A percentile compares a stretch with the other conserved stretches of the same genome.
These are phyloP conservation scores for Clinocottus analis DNA, from an alignment of 2,113 vertebrate genomes.

Conservation along the genomic window DNA sequence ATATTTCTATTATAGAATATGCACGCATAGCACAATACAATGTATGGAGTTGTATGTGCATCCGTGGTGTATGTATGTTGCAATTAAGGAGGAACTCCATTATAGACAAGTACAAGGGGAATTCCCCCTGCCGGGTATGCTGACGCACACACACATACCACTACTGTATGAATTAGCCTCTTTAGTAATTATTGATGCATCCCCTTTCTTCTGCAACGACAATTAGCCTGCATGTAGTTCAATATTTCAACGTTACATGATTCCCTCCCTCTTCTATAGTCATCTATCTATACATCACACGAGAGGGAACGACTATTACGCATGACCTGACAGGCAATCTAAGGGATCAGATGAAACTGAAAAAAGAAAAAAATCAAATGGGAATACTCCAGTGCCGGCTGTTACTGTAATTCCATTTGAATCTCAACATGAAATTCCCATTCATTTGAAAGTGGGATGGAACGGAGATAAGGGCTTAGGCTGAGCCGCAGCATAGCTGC, in stretches of 20 bases:
- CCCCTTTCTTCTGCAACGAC: conserved; percentile 19
- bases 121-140: conserved; percentile 33
- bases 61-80: conserved; percentile 30
- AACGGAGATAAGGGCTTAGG: conserved; percentile 44
- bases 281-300: conserved; percentile 3
- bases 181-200: conserved; percentile 54
- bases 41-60: conserved; percentile 17
- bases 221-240: conserved; percentile 51
- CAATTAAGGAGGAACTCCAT: conserved; percentile 34
- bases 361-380: conserved; percentile 13
- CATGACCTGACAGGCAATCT: conserved; percentile 46
- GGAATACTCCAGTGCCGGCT: conserved; percentile 45
- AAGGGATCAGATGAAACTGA: conserved; percentile 53
- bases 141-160: conserved; percentile 19
- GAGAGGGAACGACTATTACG: conserved; percentile 27
- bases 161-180: conserved; percentile 32
- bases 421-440: conserved; percentile 56
- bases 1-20: not conserved
- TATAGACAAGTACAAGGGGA: conserved; percentile 27
- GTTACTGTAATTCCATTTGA: conserved; percentile 59
- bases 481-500: conserved; percentile 40
- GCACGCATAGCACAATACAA: conserved; percentile 27
- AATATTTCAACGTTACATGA: conserved; percentile 44
- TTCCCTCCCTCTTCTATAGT: not conserved
- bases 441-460: conserved; percentile 63